Percentiles rank a stretch among this genome's conserved stretches.
Conservation (phyloP, 2,797 vertebrate genomes). For the Miopithecus talapoin region DNA sequence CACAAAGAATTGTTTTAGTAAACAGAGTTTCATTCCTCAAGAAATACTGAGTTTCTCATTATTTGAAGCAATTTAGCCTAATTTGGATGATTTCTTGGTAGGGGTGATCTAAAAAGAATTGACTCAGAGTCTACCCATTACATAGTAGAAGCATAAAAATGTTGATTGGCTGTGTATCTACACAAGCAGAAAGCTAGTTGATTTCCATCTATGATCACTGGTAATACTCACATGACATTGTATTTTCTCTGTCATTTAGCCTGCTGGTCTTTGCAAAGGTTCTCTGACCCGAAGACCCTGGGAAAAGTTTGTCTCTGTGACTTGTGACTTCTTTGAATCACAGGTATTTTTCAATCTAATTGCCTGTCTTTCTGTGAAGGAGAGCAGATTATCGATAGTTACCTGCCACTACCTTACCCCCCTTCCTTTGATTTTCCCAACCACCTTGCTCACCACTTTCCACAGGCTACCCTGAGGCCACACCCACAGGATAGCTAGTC, state of each 20-base stretch:
- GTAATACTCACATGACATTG: background rate
- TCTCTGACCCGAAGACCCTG: rapidly evolving
- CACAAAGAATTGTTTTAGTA: background rate
- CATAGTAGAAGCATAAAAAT: background rate
- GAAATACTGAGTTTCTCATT: background rate
- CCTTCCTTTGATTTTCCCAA: constrained; percentile 2
- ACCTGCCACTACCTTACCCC: background rate
- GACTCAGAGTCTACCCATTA: background rate
- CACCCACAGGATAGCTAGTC: background rate
- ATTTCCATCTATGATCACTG: background rate
- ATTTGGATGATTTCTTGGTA: background rate
- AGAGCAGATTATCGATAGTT: background rate
- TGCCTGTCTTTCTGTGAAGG: background rate
- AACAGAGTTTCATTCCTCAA: background rate
- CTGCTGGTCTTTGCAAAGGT: constrained; percentile 79
- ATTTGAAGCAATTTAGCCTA: background rate
- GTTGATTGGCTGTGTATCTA: background rate
- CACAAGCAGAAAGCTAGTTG: background rate
- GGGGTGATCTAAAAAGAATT: background rate
- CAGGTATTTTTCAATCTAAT: constrained; percentile 80
- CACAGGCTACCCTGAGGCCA: background rate
- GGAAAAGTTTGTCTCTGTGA: background rate
- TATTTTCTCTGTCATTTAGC: constrained; percentile 73
- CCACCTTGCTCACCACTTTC: background rate
- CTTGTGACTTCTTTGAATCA: constrained; percentile 78